A percentile compares a stretch with the other conserved stretches of the same genome.
phyloP scores from a whole-genome alignment of 2,797 vertebrate genomes.

The Fistularia commersonii region DNA sequence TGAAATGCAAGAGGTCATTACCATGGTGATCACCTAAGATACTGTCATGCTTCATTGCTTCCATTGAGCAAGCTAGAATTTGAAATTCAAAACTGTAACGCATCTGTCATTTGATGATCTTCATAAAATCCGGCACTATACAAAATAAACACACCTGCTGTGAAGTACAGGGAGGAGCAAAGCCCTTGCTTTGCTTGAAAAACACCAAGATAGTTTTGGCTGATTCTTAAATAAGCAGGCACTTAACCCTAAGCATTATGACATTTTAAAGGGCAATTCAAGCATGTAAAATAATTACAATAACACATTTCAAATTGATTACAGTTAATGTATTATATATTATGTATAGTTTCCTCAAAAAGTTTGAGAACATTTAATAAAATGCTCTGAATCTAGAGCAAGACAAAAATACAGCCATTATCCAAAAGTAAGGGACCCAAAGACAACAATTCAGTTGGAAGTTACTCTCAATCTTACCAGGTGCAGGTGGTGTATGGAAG shows the following conservation, averaged over 20 bases:
- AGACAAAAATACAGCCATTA: too few species aligned
- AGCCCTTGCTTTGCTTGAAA: slow-evolving; percentile 26
- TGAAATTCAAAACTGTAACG: slow-evolving; percentile 11
- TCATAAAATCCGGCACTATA: slow-evolving; percentile 8
- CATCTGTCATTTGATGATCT: slow-evolving; percentile 23
- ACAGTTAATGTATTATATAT: too few species aligned
- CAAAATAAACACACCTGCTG: slow-evolving; percentile 15
- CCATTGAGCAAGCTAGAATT: slow-evolving; percentile 3
- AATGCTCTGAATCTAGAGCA: too few species aligned
- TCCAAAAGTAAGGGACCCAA: too few species aligned
- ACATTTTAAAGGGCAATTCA: slow-evolving; percentile 15
- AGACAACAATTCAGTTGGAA: too few species aligned
- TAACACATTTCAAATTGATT: not conserved
- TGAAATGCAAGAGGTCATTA: slow-evolving; percentile 31
- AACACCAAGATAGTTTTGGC: slow-evolving; percentile 37
- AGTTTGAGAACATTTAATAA: too few species aligned
- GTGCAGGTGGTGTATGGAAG: slow-evolving; percentile 86
- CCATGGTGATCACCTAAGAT: slow-evolving; percentile 35
- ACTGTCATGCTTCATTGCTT: slow-evolving; percentile 19
- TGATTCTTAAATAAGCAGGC: too few species aligned
- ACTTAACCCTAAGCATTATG: slow-evolving; percentile 17
- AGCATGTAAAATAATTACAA: slow-evolving; percentile 8
- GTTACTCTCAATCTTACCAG: slow-evolving; percentile 72
- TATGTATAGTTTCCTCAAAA: too few species aligned
- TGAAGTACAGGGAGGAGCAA: slow-evolving; percentile 28